Percentiles rank a stretch among this genome's conserved stretches.
Evolutionary conservation across 2,888 invertebrate genomes (phyloP).

Genomic region (Agrypnus murinus): DNA sequence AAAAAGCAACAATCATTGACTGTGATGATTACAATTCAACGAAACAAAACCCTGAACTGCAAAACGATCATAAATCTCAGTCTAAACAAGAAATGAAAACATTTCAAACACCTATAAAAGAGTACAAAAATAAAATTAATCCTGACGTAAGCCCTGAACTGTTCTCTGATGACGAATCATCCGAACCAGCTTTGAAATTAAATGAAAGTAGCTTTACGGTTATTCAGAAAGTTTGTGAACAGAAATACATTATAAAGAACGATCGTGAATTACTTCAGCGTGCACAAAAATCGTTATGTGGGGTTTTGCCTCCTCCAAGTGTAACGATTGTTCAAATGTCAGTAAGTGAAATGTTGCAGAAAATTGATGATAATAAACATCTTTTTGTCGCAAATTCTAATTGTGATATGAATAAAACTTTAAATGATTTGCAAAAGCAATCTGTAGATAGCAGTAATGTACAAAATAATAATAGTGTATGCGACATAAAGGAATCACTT

Average conservation of each 20-base stretch:
- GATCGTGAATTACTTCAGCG: slow-evolving; percentile 69
- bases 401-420: background rate
- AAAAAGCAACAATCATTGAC: background rate
- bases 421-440: slow-evolving; percentile 10
- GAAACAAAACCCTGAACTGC: no score
- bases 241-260: slow-evolving; percentile 61
- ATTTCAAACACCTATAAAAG: slow-evolving; percentile 61
- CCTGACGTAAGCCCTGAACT: slow-evolving; percentile 75
- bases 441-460: slow-evolving; percentile 36
- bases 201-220: slow-evolving; percentile 67
- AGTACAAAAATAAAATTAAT: slow-evolving; percentile 56
- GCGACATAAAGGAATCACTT: slow-evolving; percentile 59
- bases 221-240: slow-evolving; percentile 55
- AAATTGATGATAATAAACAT: slow-evolving; percentile 53
- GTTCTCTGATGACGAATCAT: slow-evolving; percentile 77
- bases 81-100: no score
- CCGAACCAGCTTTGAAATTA: slow-evolving; percentile 60
- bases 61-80: no score
- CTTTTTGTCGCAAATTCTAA: slow-evolving; percentile 19
- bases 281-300: slow-evolving; percentile 77
- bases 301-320: slow-evolving; percentile 84
- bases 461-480: background rate
- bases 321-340: slow-evolving; percentile 81
- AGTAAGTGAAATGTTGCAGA: slow-evolving; percentile 78
- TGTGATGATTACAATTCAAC: no score